These are phyloP conservation scores for Pocillopora meandrina DNA, from an alignment of 92 coral and sea anemone genomes.

Conservation along the genomic window DNA sequence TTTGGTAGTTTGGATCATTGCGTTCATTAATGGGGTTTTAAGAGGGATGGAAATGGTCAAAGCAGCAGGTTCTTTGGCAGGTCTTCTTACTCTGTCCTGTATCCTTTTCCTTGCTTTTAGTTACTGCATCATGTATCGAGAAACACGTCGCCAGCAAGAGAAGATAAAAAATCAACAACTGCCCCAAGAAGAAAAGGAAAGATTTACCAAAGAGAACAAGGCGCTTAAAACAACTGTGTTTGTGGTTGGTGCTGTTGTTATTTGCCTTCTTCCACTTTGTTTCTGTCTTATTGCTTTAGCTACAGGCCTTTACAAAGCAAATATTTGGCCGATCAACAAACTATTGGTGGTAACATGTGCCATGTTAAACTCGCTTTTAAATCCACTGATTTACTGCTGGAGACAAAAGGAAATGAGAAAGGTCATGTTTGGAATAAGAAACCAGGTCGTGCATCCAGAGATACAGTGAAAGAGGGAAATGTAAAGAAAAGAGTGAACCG, in stretches of 20 bases:
- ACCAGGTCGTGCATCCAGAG: too few species aligned
- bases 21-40: too few species aligned
- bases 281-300: neutral
- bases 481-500: too few species aligned
- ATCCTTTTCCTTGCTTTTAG: neutral
- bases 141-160: neutral
- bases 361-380: neutral
- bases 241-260: neutral
- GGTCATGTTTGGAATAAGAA: neutral
- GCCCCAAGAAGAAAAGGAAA: neutral
- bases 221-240: neutral
- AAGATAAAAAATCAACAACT: neutral
- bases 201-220: neutral
- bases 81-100: neutral
- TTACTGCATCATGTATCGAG: neutral
- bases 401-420: slow-evolving; percentile 1
- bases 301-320: neutral
- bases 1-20: too few species aligned
- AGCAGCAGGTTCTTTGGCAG: too few species aligned
- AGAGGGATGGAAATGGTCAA: too few species aligned
- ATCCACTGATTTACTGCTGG: slow-evolving; percentile 1
- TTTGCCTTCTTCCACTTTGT: neutral
- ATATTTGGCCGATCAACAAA: neutral
- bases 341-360: neutral
- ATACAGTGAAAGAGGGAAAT: too few species aligned